Conservation (phyloP, 2,797 vertebrate species). For the Poecilia gillii region DNA sequence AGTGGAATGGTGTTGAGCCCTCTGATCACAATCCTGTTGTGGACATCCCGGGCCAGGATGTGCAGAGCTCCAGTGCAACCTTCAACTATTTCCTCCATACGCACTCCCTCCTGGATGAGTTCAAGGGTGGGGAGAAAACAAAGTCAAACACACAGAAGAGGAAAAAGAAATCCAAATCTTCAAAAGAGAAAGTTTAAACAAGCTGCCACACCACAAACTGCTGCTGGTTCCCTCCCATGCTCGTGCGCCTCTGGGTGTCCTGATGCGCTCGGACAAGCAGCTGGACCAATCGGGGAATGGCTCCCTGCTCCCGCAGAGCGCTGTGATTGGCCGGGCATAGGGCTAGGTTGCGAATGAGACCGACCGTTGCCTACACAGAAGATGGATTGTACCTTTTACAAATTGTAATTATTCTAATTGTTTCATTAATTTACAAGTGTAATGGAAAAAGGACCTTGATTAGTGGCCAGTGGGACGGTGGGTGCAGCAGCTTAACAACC, state of each 20-base stretch:
- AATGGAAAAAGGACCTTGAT: constrained; percentile 86
- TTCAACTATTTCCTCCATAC: constrained; percentile 99
- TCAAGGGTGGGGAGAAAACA: not conserved
- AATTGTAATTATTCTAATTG: not conserved
- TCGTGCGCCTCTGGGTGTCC: constrained; percentile 96
- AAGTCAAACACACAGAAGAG: not conserved
- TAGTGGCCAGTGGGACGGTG: constrained; percentile 97
- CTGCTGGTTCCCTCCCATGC: constrained; percentile 98
- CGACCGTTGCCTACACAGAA: constrained; percentile 90
- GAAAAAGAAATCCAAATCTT: not conserved
- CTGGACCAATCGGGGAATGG: constrained; percentile 95
- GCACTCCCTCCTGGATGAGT: constrained; percentile 90
- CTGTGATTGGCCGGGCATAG: constrained; percentile 97
- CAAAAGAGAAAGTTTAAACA: not conserved
- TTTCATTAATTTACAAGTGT: not conserved
- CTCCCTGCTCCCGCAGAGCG: constrained; percentile 95
- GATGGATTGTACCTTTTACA: not conserved
- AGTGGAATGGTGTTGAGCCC: constrained; percentile 98
- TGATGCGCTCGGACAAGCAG: constrained; percentile 96
- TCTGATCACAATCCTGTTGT: constrained; percentile 97
- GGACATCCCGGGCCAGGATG: constrained; percentile 96
- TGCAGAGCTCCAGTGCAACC: constrained; percentile 98
- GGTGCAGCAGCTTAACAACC: constrained; percentile 97
- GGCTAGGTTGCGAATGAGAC: constrained; percentile 96
- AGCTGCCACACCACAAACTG: constrained; percentile 91